Evolutionary conservation across 2,888 invertebrate species (phyloP).

Genomic region (Microdon myrmicae): DNA sequence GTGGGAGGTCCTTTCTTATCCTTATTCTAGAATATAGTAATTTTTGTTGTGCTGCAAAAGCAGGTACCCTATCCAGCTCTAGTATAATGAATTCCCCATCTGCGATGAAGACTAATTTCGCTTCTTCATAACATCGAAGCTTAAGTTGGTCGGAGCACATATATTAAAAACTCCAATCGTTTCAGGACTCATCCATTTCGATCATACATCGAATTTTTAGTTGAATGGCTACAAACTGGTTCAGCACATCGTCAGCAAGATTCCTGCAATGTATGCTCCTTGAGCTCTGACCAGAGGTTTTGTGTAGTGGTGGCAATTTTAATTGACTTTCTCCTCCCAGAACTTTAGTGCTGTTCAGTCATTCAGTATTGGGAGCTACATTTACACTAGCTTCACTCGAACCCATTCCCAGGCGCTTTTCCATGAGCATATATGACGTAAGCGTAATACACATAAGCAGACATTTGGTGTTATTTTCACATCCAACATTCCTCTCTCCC

Average conservation of each 20-base stretch:
- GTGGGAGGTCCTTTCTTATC: no score
- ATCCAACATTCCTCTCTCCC: conserved; percentile 35
- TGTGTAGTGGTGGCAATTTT: conserved; percentile 33
- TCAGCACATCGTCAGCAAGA: not conserved
- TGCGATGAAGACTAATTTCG: no score
- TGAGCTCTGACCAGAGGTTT: not conserved
- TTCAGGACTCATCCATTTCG: conserved; percentile 44
- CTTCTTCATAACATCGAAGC: no score
- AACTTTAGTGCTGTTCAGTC: conserved; percentile 37
- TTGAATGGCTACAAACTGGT: conserved; percentile 14
- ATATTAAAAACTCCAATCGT: conserved; percentile 52
- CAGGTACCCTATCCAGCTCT: no score
- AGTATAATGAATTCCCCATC: no score
- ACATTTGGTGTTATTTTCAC: conserved; percentile 3
- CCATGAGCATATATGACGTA: not conserved
- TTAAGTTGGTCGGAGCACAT: conserved; percentile 45
- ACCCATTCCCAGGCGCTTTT: conserved; percentile 31
- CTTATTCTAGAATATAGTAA: no score
- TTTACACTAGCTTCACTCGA: conserved; percentile 22
- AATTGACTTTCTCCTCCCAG: conserved; percentile 51
- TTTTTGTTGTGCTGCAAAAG: no score
- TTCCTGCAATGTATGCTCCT: conserved; percentile 1
- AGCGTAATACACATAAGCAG: conserved; percentile 1
- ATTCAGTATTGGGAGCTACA: conserved; percentile 12
- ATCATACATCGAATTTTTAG: conserved; percentile 29